phyloP scores from a whole-genome alignment of 2,797 vertebrate species.

The Melanotaenia trifasciata region DNA sequence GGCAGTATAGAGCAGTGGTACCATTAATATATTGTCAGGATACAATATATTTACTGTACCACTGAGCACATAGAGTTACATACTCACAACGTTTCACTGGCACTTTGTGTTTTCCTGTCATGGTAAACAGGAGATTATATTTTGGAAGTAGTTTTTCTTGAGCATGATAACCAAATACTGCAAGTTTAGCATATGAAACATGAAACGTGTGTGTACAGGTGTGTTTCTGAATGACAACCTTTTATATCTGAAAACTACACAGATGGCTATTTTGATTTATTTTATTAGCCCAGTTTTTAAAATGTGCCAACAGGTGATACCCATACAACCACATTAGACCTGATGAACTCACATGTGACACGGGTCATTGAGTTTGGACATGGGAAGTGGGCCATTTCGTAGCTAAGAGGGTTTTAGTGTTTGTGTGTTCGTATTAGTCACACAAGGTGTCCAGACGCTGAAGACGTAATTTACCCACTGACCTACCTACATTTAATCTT shows the following conservation, averaged over 20 bases:
- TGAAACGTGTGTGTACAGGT: not conserved
- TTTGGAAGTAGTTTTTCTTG: not conserved
- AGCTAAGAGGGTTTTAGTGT: constrained; percentile 27
- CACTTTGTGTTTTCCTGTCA: not conserved
- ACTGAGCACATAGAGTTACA: not conserved
- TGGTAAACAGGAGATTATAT: not conserved
- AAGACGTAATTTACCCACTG: constrained; percentile 29
- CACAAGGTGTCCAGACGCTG: constrained; percentile 20
- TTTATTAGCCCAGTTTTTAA: not conserved
- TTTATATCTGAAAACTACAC: not conserved
- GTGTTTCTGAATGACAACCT: not conserved
- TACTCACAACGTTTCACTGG: not conserved
- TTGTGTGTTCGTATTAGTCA: constrained; percentile 12
- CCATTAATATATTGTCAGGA: not conserved
- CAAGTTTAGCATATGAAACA: not conserved
- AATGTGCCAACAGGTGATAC: not conserved
- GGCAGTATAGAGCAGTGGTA: constrained; percentile 24
- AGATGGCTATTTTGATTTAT: not conserved
- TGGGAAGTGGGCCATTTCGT: constrained; percentile 16
- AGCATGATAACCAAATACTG: not conserved
- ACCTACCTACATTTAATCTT: constrained; percentile 32
- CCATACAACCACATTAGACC: constrained; percentile 2
- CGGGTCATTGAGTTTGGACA: constrained; percentile 36
- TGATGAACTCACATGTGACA: not conserved
- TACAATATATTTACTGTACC: not conserved